A percentile compares a stretch with the other conserved stretches of the same genome.
phyloP scores from a whole-genome alignment of 2,113 vertebrate species.

The Axis porcinus region DNA sequence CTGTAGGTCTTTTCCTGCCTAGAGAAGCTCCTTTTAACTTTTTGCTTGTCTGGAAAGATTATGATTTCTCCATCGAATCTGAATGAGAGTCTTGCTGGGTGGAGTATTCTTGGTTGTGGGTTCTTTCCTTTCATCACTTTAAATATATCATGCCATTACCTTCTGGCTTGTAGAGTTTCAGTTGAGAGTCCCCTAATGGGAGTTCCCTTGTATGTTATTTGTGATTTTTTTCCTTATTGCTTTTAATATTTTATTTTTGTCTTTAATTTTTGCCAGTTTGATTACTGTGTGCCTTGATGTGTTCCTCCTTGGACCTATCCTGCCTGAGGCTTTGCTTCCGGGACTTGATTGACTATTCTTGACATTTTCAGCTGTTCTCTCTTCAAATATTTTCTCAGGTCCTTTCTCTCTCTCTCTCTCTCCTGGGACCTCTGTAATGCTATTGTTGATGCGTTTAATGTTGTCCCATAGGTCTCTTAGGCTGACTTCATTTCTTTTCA shows the following conservation, averaged over 20 bases:
- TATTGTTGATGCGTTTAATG: background rate
- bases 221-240: background rate
- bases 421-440: background rate
- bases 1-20: background rate
- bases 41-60: background rate
- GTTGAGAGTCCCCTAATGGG: background rate
- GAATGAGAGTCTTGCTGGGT: background rate
- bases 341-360: background rate
- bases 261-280: background rate
- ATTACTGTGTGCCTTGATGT: background rate
- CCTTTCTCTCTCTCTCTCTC: background rate
- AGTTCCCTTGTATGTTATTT: background rate
- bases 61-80: background rate
- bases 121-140: background rate
- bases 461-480: background rate
- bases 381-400: background rate
- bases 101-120: background rate
- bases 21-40: background rate
- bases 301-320: background rate
- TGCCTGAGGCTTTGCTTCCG: background rate
- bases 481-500: background rate
- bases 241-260: background rate
- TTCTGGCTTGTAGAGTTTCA: background rate
- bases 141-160: background rate
- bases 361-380: background rate